Conservation (phyloP, 2,888 invertebrate species). For the Aelia acuminata region DNA sequence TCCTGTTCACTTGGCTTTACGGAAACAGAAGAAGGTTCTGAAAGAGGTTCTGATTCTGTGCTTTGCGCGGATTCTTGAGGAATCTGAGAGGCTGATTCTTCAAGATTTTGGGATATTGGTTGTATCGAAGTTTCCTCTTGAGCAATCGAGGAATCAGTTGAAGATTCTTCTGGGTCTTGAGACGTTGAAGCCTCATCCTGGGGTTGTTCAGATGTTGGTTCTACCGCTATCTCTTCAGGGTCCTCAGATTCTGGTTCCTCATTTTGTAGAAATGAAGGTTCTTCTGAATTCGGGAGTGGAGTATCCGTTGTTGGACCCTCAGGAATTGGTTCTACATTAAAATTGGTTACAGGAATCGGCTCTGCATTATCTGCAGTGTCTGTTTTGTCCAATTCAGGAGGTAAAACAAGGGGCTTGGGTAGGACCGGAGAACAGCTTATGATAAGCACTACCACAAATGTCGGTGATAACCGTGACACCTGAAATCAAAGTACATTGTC, state of each 20-base stretch:
- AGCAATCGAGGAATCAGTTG: not conserved
- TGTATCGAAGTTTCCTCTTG: not conserved
- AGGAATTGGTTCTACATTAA: not conserved
- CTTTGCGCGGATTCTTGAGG: not conserved
- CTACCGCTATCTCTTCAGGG: not conserved
- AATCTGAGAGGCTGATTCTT: not conserved
- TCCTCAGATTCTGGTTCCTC: not conserved
- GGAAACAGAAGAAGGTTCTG: not conserved
- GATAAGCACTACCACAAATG: not conserved
- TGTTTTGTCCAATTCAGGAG: not conserved
- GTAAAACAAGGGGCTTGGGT: constrained; percentile 1
- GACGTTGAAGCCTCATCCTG: not conserved
- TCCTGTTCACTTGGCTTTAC: not conserved
- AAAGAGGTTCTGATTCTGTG: not conserved
- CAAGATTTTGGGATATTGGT: not conserved
- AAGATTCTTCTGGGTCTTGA: not conserved
- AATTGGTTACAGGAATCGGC: not conserved
- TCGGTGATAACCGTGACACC: constrained; percentile 1
- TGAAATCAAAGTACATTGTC: not conserved
- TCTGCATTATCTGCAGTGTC: not conserved
- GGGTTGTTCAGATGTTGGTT: not conserved
- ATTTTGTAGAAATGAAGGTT: not conserved
- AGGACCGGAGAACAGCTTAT: not conserved
- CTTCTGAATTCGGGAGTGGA: not conserved
- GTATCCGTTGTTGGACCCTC: not conserved